Evolutionary conservation across 1,140 invertebrate species (phyloP), one percentile per base, ranked within the genome.

Genomic region (Leptinotarsa lineolata): DNA sequence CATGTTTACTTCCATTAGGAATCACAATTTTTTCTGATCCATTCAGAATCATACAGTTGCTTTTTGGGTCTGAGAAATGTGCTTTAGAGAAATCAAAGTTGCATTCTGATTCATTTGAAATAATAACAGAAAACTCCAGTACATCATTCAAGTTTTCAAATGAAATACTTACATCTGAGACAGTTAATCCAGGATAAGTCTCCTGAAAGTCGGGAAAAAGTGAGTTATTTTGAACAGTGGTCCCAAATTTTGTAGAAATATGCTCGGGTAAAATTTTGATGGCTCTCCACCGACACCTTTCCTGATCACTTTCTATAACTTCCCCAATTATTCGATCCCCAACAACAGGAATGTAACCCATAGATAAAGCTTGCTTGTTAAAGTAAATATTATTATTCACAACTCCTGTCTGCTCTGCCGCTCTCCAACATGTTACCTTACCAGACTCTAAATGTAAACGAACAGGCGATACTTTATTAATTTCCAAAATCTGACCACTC

Each of bases 221-320:
- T 54, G 71, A 59, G 66, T 11, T 20, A 77, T 66, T 73, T 13
- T 66, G 46, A 22, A 72, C 46, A 60, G 67, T 75, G 72, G 74
- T 22, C 2, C 20, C 44, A 5, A 73, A 20, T 67, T 75, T 72
- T 80, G 82, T 81, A 81, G 21, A 74, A 11, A 74, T 22, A 48
- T 59, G 46, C 20, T 79, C 76, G 22, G 86, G 85, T 68, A 85
- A 80, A 21, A 90, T 79, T 74, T 87, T 86, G 65, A 91, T 73
- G 20, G 89, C 89, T 72, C 91, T 83, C 90, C 90, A 92, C n/a
- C 75, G 83, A 72, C 82, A 87, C 4, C 74, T 68, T 16, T 85
- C 86, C 85, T 92, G 91, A 73, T 89, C 88, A 81, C 91, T 92
- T 84, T 92, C 91, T 74, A 92, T 90, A 22, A 88, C 86, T 78